A percentile compares a stretch with the other conserved stretches of the same genome.
Evolutionary conservation across 1,140 invertebrate genomes (phyloP).

Genomic region (Saccostrea cuccullata): DNA sequence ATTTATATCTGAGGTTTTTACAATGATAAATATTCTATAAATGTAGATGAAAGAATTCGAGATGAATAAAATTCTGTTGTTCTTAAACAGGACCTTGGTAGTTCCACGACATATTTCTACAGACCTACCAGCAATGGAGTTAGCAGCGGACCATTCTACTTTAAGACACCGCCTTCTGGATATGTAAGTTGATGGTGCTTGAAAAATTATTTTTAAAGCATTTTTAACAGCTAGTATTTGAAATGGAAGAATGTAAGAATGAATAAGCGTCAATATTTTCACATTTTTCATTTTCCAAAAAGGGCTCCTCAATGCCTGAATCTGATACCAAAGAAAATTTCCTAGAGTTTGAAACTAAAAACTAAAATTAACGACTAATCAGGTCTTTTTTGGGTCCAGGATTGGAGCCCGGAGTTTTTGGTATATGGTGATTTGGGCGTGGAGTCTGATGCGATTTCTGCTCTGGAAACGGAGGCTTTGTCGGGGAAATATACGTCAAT

Average conservation of each 20-base stretch:
- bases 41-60: too few relatives aligned
- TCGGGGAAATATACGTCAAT: conserved; percentile 80
- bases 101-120: conserved; percentile 63
- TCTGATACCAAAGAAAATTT: too few relatives aligned
- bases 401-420: conserved; percentile 81
- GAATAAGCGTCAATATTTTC: not conserved
- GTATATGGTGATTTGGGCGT: conserved; percentile 93
- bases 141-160: conserved; percentile 61
- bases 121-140: conserved; percentile 54
- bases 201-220: not conserved
- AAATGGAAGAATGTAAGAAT: not conserved
- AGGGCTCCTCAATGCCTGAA: not conserved
- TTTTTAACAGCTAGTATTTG: not conserved
- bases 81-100: conserved; percentile 54
- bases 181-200: conserved; percentile 33
- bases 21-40: too few relatives aligned
- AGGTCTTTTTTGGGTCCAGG: conserved; percentile 51
- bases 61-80: not conserved
- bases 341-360: too few relatives aligned
- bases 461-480: conserved; percentile 60
- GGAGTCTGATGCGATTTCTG: conserved; percentile 59
- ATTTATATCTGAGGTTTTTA: too few relatives aligned
- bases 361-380: too few relatives aligned
- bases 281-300: not conserved
- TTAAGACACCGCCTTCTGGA: conserved; percentile 50